These are phyloP conservation scores for Corydoras sp. DNA, from an alignment of 2,113 vertebrate genomes.

Conservation along the genomic window DNA sequence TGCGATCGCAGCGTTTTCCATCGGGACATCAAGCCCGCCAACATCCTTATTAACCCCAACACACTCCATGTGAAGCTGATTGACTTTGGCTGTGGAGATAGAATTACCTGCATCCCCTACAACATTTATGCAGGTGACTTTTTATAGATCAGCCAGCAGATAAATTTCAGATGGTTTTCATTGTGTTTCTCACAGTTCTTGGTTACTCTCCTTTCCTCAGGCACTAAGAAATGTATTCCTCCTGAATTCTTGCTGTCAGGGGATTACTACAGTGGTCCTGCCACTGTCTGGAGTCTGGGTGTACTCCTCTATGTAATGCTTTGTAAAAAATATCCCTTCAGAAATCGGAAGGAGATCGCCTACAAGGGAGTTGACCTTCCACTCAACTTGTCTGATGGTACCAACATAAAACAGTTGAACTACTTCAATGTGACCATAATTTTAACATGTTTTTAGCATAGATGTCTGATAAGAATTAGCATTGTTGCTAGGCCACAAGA, in stretches of 20 bases:
- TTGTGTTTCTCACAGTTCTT: neutral
- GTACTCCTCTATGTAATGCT: neutral
- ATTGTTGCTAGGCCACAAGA: too few species aligned
- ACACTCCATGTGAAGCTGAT: conserved; percentile 52
- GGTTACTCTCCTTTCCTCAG: neutral
- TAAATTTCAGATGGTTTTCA: neutral
- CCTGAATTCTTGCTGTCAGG: neutral
- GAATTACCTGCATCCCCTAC: neutral
- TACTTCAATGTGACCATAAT: too few species aligned
- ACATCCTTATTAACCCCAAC: conserved; percentile 50
- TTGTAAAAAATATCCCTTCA: neutral
- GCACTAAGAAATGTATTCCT: neutral
- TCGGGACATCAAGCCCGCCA: conserved; percentile 11
- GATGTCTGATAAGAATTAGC: too few species aligned
- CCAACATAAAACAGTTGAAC: too few species aligned
- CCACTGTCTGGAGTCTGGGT: neutral
- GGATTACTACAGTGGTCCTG: too few species aligned
- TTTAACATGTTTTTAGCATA: too few species aligned
- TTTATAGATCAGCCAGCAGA: neutral
- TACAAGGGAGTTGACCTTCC: too few species aligned
- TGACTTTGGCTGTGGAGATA: conserved; percentile 54
- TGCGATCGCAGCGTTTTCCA: conserved; percentile 50
- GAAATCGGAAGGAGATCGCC: too few species aligned
- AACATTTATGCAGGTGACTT: neutral
- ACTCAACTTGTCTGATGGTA: too few species aligned